Conservation (phyloP, 2,797 vertebrate genomes). For the Megalops cyprinoides region DNA sequence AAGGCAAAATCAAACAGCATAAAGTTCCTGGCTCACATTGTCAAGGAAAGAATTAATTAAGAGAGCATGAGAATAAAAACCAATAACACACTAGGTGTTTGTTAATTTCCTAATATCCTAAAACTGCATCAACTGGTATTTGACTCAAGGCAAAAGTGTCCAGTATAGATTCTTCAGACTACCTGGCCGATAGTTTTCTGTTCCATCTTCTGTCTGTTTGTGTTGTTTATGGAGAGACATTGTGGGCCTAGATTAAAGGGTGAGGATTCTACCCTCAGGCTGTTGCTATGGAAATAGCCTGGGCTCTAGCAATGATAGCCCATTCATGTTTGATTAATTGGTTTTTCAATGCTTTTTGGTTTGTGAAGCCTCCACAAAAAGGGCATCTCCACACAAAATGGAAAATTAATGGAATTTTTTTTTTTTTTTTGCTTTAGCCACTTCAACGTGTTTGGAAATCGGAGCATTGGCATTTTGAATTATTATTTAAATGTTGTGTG, state of each 20-base stretch:
- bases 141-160: not conserved
- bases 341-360: slow-evolving; percentile 80
- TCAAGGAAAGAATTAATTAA: too few species aligned
- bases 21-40: too few species aligned
- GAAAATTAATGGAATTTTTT: slow-evolving; percentile 78
- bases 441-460: slow-evolving; percentile 69
- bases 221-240: slow-evolving; percentile 76
- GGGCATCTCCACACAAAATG: slow-evolving; percentile 76
- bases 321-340: slow-evolving; percentile 86
- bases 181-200: not conserved
- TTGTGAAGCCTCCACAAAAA: slow-evolving; percentile 75
- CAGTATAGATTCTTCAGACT: slow-evolving; percentile 9
- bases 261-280: slow-evolving; percentile 74
- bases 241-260: slow-evolving; percentile 74
- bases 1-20: not conserved
- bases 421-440: slow-evolving; percentile 58
- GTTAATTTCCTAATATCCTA: slow-evolving; percentile 11
- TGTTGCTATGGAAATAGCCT: slow-evolving; percentile 82
- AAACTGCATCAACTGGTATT: not conserved
- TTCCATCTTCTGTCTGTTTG: slow-evolving; percentile 62
- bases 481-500: slow-evolving; percentile 69
- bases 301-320: slow-evolving; percentile 78
- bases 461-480: slow-evolving; percentile 73
- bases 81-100: too few species aligned
- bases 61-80: too few species aligned